phyloP scores from a whole-genome alignment of 2,113 vertebrate species.

The Triplophysa dalaica region DNA sequence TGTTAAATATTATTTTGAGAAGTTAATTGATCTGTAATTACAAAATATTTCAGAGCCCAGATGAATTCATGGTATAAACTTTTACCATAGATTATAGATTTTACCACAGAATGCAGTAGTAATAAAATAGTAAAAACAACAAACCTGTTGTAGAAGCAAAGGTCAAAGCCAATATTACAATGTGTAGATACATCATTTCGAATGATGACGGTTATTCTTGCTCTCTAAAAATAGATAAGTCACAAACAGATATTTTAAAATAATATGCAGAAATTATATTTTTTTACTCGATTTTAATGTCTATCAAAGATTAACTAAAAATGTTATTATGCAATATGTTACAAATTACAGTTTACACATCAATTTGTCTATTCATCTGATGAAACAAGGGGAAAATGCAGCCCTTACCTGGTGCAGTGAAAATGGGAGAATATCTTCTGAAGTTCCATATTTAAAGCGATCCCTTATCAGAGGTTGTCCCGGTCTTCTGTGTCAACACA shows the following conservation, averaged over 20 bases:
- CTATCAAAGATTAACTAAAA: neutral
- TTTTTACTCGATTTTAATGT: neutral
- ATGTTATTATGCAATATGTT: neutral
- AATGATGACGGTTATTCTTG: constrained; percentile 18
- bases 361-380: neutral
- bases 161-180: constrained; percentile 58
- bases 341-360: neutral
- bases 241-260: constrained; percentile 16
- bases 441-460: constrained; percentile 69
- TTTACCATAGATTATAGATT: no score
- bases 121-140: neutral
- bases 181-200: constrained; percentile 59
- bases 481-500: constrained; percentile 78
- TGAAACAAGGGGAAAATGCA: neutral
- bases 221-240: constrained; percentile 54
- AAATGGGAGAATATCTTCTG: constrained; percentile 54
- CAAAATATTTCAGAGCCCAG: no score
- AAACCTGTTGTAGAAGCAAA: constrained; percentile 67
- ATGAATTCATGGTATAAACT: no score
- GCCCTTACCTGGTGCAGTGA: constrained; percentile 56
- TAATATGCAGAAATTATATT: neutral
- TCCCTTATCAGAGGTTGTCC: constrained; percentile 74
- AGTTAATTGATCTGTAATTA: no score
- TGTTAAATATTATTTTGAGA: no score
- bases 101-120: neutral